Base-by-base conservation (phyloP, 2,888 invertebrate genomes). In the Priocnemis perturbator region DNA sequence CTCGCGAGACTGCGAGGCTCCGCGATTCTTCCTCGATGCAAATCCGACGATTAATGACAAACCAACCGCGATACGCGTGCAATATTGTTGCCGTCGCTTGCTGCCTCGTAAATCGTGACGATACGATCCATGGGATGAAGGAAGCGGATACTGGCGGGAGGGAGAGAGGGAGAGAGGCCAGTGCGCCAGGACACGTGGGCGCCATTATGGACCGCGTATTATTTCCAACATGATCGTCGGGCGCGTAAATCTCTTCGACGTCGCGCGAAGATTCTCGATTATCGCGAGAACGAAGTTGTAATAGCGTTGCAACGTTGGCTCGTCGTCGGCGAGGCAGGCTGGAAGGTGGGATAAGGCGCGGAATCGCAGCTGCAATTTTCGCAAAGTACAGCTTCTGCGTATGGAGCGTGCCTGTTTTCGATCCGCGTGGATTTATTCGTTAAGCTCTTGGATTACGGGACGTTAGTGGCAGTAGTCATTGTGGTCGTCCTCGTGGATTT, bases 241-340 rank as follows among this genome's bases (percentile, higher is more conserved):
- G 26, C 67, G 63, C 70, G 64, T 67, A 71, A 71, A 71, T 64
- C 37, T 56, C 63, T 45, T 23, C 53, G 56, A 26, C 67, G 67
- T 70, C 47, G 57, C 57, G 50, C 26, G 61, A 19, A 37, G 20
- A 50, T 60, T 45, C 60, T 48, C 59, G 69, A 70, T 70, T 60
- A 56, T 53, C 64, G 58, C 60, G 52, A 57, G 57, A 60, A 69
- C 65, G 69, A 69, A 60, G 20, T 21, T 60, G 52, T 48, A 23
- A 60, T 60, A 48, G 60, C n/a, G 26, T 55, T n/a, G 45, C 20
- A 37, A 37, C 1, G 37, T 7, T 11, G 37, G 7, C 1, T 37
- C 37, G 37, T 37, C 37, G 37, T 37, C 11, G 37, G 37, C 37
- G 37, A 37, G 37, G 37, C 37, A 11, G 37, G 7, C 7, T 7